These are phyloP conservation scores for Hydropotes inermis DNA, from an alignment of 2,113 vertebrate genomes.

Conservation along the genomic window DNA sequence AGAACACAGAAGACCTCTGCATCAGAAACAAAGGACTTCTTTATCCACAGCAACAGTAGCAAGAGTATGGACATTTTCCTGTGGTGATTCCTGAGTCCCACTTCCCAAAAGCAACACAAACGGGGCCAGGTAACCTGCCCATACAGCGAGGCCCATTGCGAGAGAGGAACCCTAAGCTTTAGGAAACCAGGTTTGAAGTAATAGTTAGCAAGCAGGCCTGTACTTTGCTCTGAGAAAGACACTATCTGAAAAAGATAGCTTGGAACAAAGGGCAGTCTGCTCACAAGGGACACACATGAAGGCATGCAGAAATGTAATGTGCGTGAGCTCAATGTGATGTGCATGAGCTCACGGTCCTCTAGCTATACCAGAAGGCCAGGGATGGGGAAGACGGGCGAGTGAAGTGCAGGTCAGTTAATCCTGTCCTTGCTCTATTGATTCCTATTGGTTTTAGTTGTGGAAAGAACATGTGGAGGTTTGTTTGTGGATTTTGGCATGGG, in stretches of 20 bases:
- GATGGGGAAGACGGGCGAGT: not conserved
- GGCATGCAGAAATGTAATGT: not conserved
- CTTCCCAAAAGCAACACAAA: not conserved
- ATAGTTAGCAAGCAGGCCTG: not conserved
- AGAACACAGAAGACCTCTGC: not conserved
- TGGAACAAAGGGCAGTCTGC: not conserved
- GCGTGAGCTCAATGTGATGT: not conserved
- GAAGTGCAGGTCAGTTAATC: not conserved
- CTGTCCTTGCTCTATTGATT: not conserved
- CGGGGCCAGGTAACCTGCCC: not conserved
- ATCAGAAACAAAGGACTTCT: not conserved
- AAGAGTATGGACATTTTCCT: not conserved
- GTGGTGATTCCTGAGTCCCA: not conserved
- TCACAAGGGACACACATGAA: not conserved
- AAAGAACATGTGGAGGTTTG: not conserved
- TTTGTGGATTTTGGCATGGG: not conserved
- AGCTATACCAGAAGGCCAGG: not conserved
- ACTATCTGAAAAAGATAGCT: not conserved
- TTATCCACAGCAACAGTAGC: not conserved
- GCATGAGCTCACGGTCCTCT: not conserved
- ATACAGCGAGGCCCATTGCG: not conserved
- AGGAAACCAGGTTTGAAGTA: not conserved
- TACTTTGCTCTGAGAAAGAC: conserved; percentile 9
- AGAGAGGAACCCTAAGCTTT: not conserved
- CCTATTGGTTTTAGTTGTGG: not conserved